Base-by-base conservation (phyloP, 2,797 vertebrate genomes). In the Hafferia zeledoni region DNA sequence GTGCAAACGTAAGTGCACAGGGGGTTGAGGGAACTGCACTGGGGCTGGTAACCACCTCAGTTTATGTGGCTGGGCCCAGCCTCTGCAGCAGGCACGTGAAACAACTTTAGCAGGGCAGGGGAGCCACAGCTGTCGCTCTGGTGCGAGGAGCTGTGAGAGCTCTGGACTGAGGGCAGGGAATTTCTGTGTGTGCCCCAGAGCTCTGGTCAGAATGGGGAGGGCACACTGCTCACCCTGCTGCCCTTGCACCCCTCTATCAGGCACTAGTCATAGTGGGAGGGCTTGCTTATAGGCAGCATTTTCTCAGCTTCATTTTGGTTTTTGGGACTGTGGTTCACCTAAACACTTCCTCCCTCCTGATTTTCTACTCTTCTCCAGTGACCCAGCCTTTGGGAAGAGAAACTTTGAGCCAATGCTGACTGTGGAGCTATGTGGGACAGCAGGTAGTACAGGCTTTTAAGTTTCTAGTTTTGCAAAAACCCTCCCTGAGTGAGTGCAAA, bases 391-490 rank as follows among this genome's bases (percentile, higher is more conserved):
- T 96, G 98, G 98, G 97, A 99, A 98, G 97, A 99, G 98, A 97
- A 98, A 97, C 93, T 99, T 99, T 68, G 99, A 99, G 97, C 98
- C 99, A 92, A 98, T 98, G 77, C 98, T 99, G 96, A 98, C 98
- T 0, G 98, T 99, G 97, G 99, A 99, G 95, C 98, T 99, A 79
- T 99, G 99, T 85, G 99, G 99, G 95, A 99, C 99, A 7, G 99
- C 99, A 99, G 99, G 99, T 99, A 98, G 98, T 97, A 67, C 1
- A 10, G 43, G 27, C 25, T 84, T 87, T 72, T 55, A 25, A n/a
- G 12, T 53, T 30, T 57, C 74, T 27, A 16, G 9, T 64, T 83
- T 59, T 88, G 47, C 30, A 60, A 37, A 87, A 67, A 10, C 22
- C 8, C n/a, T 30, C 11, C 41, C 9, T 37, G 17, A 14, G 33